phyloP scores from a whole-genome alignment of 2,797 vertebrate species.

The Todus mexicanus region DNA sequence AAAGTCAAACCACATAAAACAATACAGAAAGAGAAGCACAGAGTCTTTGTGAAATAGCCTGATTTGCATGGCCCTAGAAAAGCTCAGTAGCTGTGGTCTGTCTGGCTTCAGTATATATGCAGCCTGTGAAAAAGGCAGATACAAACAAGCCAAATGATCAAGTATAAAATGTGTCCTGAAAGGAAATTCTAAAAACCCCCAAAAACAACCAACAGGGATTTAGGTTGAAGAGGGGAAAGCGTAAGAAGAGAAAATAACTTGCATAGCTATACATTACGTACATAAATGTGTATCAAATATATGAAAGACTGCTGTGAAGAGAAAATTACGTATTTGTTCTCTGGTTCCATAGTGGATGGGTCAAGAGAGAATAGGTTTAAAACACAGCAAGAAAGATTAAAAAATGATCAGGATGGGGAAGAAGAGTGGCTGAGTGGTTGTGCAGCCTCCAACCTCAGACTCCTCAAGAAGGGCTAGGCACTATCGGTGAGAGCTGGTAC shows the following conservation, averaged over 20 bases:
- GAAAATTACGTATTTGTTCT: neutral
- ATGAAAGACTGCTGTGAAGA: neutral
- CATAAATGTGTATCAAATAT: neutral
- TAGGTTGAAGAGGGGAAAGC: neutral
- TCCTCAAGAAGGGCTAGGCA: neutral
- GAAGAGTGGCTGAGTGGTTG: neutral
- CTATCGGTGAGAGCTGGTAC: accelerated
- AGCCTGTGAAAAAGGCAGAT: neutral
- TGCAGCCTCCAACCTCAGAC: neutral
- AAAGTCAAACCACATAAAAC: neutral
- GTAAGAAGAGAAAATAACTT: neutral
- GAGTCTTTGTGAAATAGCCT: neutral
- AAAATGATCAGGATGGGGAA: neutral
- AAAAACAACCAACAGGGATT: neutral
- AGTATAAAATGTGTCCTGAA: neutral
- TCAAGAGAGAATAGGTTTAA: neutral
- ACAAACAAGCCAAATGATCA: neutral
- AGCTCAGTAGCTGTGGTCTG: neutral
- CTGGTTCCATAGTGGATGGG: neutral
- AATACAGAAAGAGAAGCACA: neutral
- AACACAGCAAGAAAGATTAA: neutral
- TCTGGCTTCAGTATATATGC: neutral
- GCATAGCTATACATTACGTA: neutral
- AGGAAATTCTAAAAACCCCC: neutral
- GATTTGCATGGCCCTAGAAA: neutral